Base-by-base conservation (phyloP, 2,113 vertebrate species). In the Galemys pyrenaicus region DNA sequence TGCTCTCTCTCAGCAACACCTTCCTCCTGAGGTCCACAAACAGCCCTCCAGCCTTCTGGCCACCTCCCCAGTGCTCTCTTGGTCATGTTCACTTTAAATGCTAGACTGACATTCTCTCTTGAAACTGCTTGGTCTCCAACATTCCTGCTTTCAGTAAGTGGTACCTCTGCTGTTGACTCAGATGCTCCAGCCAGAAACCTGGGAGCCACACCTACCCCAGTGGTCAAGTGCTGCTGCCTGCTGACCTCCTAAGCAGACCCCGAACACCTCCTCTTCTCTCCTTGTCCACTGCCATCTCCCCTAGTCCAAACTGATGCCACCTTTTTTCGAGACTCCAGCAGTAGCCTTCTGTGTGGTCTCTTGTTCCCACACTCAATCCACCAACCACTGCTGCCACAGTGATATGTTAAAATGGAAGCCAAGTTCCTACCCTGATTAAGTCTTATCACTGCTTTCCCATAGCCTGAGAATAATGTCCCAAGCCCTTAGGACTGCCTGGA, bases 261-360 rank as follows among this genome's bases (percentile, higher is more conserved):
- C 3, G 1, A 86, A 32, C 5, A 19, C 22, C 15, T 24, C 32
- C 15, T 26, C 73, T 80, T 28, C 1, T 32, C 15, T n/a, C 32
- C 19, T 32, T 0, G 0, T 12, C 41, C 30, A 20, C 19, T 3
- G 17, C 8, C 30, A 44, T 15, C 17, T 30, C 10, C 17, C 9
- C 9, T 7, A 3, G 24, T 46, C 19, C 51, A 58, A 60, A 75
- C 65, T 51, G 15, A 35, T 2, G 2, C 37, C 15, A 62, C 75
- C 68, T n/a, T n/a, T 60, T 37, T 30, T 46, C 62, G 7, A n/a
- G n/a, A 26, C 60, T 64, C 35, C 30, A n/a, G 20, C 30, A 62
- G 35, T 11, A 28, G 58, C 28, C 41, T 89, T 51, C 44, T 0
- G 54, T 35, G n/a, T 8, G 16, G 30, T 62, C 16, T 71, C 70